These are phyloP conservation scores for Poecilia gillii DNA, from an alignment of 2,797 vertebrate genomes.

Conservation along the genomic window DNA sequence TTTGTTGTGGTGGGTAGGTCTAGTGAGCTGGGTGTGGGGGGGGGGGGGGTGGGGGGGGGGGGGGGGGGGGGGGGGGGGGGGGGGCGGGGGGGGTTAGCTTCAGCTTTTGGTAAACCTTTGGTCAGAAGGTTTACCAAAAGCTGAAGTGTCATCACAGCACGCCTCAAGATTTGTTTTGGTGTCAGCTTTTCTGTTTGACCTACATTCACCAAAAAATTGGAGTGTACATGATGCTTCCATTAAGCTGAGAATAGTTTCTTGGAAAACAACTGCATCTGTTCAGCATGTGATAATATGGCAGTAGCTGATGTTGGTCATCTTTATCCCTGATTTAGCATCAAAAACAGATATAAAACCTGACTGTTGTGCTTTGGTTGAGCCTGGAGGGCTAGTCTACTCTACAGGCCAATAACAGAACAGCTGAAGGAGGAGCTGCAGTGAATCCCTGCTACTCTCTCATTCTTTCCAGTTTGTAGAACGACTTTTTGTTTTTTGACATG, in stretches of 20 bases:
- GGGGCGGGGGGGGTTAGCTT: no score
- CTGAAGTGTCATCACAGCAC: slow-evolving; percentile 2
- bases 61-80: no score
- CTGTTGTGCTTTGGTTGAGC: not conserved
- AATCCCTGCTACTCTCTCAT: not conserved
- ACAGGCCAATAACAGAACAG: not conserved
- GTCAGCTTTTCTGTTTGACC: slow-evolving; percentile 19
- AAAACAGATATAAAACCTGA: not conserved
- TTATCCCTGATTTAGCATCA: not conserved
- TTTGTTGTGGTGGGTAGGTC: no score
- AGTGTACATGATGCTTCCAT: slow-evolving; percentile 8
- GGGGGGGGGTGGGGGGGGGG: no score
- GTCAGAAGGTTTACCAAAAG: slow-evolving; percentile 11
- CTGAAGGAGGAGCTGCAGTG: not conserved
- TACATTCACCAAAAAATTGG: slow-evolving; percentile 11
- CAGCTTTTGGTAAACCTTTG: not conserved
- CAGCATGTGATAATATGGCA: not conserved
- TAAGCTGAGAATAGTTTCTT: slow-evolving; percentile 12
- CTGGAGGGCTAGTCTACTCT: not conserved
- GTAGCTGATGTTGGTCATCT: not conserved
- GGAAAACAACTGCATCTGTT: slow-evolving; percentile 1
- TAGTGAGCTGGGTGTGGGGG: no score
- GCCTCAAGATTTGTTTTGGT: not conserved
- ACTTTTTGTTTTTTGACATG: not conserved
- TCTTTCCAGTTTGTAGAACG: not conserved